phyloP scores from a whole-genome alignment of 2,113 vertebrate genomes.

The Callorhinus ursinus region DNA sequence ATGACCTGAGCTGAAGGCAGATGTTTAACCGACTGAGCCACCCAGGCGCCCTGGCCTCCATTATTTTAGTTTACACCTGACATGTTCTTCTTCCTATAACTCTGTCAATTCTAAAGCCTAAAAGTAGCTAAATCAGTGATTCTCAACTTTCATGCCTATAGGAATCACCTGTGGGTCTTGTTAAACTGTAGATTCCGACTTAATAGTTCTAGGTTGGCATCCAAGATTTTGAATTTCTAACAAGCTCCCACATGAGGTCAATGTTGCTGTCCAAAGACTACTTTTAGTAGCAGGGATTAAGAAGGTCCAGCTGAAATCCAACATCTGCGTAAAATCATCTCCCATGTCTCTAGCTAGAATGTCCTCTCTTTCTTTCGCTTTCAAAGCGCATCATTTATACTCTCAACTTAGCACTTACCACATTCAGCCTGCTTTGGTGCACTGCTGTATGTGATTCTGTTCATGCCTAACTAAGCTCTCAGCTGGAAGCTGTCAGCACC shows the following conservation, averaged over 20 bases:
- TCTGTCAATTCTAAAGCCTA: not conserved
- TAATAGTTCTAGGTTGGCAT: not conserved
- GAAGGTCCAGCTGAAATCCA: not conserved
- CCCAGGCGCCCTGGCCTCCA: not conserved
- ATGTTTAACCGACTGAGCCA: not conserved
- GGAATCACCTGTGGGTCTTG: not conserved
- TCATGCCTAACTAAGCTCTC: not conserved
- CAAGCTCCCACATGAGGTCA: not conserved
- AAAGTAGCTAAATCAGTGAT: not conserved
- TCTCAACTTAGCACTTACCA: not conserved
- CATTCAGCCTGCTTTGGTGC: not conserved
- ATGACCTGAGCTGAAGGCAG: not conserved
- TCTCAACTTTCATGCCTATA: not conserved
- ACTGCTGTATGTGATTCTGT: not conserved
- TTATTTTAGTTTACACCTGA: not conserved
- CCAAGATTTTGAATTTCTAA: not conserved
- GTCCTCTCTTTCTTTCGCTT: not conserved
- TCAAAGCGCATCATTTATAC: not conserved
- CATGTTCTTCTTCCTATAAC: not conserved
- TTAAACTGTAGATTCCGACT: not conserved
- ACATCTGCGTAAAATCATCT: not conserved
- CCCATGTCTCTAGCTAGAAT: not conserved
- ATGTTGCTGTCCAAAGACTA: not conserved
- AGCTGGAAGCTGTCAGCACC: not conserved
- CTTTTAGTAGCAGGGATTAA: not conserved